Conservation (phyloP, 2,113 vertebrate species). For the Bubo blakistoni region DNA sequence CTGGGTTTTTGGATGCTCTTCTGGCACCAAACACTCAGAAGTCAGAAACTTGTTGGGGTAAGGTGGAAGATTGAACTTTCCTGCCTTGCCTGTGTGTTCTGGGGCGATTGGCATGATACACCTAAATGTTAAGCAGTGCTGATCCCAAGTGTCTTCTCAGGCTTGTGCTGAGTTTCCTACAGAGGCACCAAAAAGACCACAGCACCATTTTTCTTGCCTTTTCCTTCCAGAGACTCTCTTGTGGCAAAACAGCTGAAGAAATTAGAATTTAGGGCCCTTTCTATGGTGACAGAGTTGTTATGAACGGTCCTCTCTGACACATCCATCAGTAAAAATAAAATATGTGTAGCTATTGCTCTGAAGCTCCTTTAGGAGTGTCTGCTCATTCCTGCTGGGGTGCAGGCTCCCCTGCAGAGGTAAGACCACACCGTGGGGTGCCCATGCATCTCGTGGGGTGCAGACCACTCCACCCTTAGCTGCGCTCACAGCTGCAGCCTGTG, state of each 20-base stretch:
- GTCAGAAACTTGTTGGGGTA: fast-evolving
- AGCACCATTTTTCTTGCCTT: neutral
- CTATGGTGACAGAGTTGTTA: neutral
- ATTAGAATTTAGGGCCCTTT: neutral
- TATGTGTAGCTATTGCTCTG: neutral
- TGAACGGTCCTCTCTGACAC: neutral
- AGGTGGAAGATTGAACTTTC: neutral
- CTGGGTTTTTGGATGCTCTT: neutral
- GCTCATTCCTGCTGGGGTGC: too few relatives aligned
- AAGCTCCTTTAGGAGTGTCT: neutral
- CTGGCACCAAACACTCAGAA: fast-evolving
- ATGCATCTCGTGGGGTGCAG: neutral
- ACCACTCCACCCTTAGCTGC: neutral
- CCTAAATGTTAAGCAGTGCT: neutral
- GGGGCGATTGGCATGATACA: fast-evolving
- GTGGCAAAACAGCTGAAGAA: neutral
- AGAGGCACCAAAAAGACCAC: neutral
- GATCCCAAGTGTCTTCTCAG: neutral
- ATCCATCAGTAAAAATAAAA: neutral
- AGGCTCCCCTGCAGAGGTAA: neutral
- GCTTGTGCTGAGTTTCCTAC: neutral
- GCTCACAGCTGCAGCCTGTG: neutral
- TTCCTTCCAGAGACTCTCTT: neutral
- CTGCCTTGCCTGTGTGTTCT: neutral
- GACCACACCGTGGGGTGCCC: fast-evolving